Percentiles rank a stretch among this genome's conserved stretches.
These are phyloP conservation scores for Falcunculus frontatus DNA, from an alignment of 2,113 vertebrate species.

Conservation along the genomic window DNA sequence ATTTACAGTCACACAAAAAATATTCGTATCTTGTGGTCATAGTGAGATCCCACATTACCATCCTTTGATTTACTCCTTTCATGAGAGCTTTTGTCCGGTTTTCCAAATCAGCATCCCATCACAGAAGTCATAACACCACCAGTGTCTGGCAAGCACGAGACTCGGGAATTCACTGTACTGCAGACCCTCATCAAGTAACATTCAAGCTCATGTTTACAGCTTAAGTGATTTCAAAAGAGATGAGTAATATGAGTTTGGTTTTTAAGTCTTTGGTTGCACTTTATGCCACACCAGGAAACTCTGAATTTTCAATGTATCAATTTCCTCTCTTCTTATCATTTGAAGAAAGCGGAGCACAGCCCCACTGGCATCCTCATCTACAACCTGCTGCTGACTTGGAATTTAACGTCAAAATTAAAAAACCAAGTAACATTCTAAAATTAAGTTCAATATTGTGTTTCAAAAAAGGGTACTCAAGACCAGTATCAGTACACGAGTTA, in stretches of 20 bases:
- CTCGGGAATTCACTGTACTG: not conserved
- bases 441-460: not conserved
- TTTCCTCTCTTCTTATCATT: not conserved
- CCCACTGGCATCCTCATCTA: not conserved
- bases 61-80: not conserved
- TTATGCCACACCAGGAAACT: not conserved
- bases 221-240: not conserved
- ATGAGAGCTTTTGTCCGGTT: not conserved
- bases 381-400: not conserved
- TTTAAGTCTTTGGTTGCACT: not conserved
- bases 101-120: not conserved
- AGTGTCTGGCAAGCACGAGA: fast-evolving
- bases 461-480: not conserved
- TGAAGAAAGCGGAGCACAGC: not conserved
- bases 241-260: not conserved
- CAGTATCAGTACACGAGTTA: not conserved
- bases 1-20: not conserved
- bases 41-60: not conserved
- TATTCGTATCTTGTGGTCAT: not conserved
- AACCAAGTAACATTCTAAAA: not conserved
- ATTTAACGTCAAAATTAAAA: not conserved
- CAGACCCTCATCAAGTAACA: not conserved
- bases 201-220: not conserved
- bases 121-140: not conserved
- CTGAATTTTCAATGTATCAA: not conserved